Conservation (phyloP, 2,797 vertebrate species). For the Cygnus olor region DNA sequence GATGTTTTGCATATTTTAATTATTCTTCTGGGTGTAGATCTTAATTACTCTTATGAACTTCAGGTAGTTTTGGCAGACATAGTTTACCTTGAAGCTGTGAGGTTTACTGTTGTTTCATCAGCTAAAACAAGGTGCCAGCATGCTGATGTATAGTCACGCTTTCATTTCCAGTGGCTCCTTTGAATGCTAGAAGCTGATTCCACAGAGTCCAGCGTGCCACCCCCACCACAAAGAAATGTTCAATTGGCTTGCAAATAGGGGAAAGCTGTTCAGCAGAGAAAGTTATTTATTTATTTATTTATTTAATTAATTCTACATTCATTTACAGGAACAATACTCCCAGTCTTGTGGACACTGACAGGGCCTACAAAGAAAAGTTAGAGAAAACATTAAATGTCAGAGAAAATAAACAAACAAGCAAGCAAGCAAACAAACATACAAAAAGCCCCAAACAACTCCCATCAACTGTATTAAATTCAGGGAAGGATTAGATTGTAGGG, state of each 20-base stretch:
- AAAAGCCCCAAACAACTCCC: background rate
- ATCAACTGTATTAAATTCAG: background rate
- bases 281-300: background rate
- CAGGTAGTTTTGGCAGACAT: constrained; percentile 42
- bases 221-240: background rate
- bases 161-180: constrained; percentile 5
- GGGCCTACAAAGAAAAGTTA: background rate
- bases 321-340: background rate
- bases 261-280: background rate
- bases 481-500: background rate
- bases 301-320: background rate
- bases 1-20: constrained; percentile 51
- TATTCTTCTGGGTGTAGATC: constrained; percentile 57
- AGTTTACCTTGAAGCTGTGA: constrained; percentile 46
- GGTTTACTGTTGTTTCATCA: background rate
- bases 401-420: background rate
- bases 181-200: background rate
- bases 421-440: background rate
- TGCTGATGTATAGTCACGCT: background rate
- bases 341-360: background rate
- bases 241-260: background rate
- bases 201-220: background rate
- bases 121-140: constrained; percentile 6
- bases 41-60: constrained; percentile 60
- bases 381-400: background rate